phyloP scores from a whole-genome alignment of 2,113 vertebrate genomes.

The Theropithecus gelada region DNA sequence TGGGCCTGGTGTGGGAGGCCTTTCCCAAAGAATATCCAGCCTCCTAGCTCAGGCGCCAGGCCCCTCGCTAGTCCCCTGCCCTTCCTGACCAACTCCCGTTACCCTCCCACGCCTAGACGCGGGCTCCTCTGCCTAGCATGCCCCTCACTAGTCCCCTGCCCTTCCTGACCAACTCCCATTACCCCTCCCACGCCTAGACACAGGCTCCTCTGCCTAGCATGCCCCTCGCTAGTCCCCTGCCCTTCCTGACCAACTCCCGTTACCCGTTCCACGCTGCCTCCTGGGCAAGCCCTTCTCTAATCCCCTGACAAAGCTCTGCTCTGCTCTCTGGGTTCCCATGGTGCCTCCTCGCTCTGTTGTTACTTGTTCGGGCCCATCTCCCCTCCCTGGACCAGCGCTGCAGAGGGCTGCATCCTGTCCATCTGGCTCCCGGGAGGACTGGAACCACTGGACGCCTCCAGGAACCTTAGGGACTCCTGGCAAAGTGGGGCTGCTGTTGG shows the following conservation, averaged over 20 bases:
- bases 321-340: background rate
- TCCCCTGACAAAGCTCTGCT: background rate
- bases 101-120: too few species aligned
- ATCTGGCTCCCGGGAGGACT: fast-evolving
- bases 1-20: background rate
- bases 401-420: background rate
- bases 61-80: too few species aligned
- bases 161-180: background rate
- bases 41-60: fast-evolving
- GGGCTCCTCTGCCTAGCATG: background rate
- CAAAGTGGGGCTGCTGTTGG: background rate
- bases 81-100: background rate
- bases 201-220: background rate
- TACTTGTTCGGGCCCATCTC: background rate
- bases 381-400: background rate
- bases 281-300: fast-evolving
- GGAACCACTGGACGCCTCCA: background rate
- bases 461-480: background rate
- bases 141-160: too few species aligned
- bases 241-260: background rate
- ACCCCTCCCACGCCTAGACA: too few species aligned
- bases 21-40: background rate
- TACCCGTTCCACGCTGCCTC: background rate
- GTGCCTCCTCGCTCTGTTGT: background rate
- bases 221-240: too few species aligned